Evolutionary conservation across 2,113 vertebrate genomes (phyloP).

Genomic region (Rhinichthys klamathensis): DNA sequence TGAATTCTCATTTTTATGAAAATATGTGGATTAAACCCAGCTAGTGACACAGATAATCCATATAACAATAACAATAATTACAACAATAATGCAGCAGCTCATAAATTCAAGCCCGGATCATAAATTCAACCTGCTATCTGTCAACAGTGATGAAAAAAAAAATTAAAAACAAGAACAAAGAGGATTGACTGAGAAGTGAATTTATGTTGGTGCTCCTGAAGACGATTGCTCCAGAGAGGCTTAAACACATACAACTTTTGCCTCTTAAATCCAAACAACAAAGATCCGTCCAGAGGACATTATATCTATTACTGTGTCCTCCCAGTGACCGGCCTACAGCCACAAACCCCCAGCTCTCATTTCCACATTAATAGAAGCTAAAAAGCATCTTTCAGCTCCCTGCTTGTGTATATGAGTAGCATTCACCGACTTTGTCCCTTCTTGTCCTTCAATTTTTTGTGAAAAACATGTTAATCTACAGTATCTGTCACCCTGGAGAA

Average conservation of each 20-base stretch:
- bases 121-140: conserved; percentile 77
- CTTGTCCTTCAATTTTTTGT: conserved; percentile 66
- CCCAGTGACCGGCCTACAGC: conserved; percentile 47
- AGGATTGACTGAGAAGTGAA: conserved; percentile 69
- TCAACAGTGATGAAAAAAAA: conserved; percentile 49
- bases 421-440: conserved; percentile 24
- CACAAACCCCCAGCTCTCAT: conserved; percentile 65
- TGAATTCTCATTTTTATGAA: too few relatives aligned
- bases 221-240: conserved; percentile 51
- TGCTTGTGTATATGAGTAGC: conserved; percentile 51
- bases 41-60: too few relatives aligned
- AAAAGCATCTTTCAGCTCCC: conserved; percentile 66
- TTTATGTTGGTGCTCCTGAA: conserved; percentile 65
- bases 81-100: conserved; percentile 73
- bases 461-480: conserved; percentile 74
- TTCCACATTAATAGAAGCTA: conserved; percentile 73
- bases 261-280: conserved; percentile 28
- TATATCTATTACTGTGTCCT: conserved; percentile 35
- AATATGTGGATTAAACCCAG: background rate
- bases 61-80: too few relatives aligned
- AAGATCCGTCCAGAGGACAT: conserved; percentile 5
- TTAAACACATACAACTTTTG: conserved; percentile 28
- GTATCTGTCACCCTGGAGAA: conserved; percentile 74
- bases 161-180: conserved; percentile 38
- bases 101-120: conserved; percentile 67